Percentiles rank a stretch among this genome's conserved stretches.
phyloP scores from a whole-genome alignment of 2,888 invertebrate genomes.

The Dicyrtomina minuta region DNA sequence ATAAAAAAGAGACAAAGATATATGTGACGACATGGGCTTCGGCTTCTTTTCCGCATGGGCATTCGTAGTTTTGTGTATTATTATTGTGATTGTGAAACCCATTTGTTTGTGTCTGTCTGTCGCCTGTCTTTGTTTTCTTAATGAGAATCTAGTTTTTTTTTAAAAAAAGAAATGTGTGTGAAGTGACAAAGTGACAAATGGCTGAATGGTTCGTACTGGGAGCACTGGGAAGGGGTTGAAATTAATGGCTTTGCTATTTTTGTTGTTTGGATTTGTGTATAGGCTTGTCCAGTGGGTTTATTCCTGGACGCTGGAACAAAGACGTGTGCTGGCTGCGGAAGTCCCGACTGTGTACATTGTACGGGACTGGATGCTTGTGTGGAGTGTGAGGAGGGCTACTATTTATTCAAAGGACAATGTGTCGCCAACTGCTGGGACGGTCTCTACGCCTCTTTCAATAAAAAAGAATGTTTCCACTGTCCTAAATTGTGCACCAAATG shows the following conservation, averaged over 20 bases:
- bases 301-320: constrained; percentile 41
- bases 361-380: constrained; percentile 38
- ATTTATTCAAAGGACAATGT: constrained; percentile 42
- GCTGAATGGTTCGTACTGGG: no score
- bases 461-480: constrained; percentile 47
- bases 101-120: no score
- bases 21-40: no score
- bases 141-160: no score
- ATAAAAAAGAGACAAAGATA: no score
- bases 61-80: no score
- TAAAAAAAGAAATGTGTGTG: no score
- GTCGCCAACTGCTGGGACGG: constrained; percentile 42
- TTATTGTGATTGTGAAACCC: no score
- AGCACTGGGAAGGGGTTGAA: not conserved
- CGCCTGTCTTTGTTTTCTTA: no score
- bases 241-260: constrained; percentile 1
- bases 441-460: constrained; percentile 36
- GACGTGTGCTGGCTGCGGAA: constrained; percentile 46
- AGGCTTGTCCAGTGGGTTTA: constrained; percentile 46
- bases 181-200: no score
- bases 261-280: not conserved
- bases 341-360: constrained; percentile 44
- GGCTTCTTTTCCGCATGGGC: no score
- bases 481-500: constrained; percentile 48
- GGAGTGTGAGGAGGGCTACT: constrained; percentile 42